Evolutionary conservation across 2,888 invertebrate genomes (phyloP).

Genomic region (Plagodis dolabraria): DNA sequence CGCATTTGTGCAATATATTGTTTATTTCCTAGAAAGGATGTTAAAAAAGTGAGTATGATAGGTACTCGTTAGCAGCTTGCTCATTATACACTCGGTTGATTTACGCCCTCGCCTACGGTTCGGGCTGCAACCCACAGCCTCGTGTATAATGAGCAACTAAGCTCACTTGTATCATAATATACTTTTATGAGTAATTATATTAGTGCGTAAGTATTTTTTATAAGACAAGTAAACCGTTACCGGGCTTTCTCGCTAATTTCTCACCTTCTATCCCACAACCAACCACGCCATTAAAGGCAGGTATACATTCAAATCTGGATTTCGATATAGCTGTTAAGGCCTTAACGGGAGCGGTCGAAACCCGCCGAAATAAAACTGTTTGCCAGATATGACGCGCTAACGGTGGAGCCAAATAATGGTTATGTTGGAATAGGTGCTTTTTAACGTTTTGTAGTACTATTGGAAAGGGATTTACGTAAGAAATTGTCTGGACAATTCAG

Average conservation of each 20-base stretch:
- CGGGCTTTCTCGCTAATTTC: background rate
- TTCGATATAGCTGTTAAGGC: conserved; percentile 71
- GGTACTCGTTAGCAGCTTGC: no score
- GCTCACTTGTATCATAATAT: no score
- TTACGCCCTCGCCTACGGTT: no score
- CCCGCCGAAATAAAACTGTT: conserved; percentile 56
- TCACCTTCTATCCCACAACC: conserved; percentile 33
- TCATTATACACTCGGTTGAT: no score
- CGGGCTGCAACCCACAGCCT: no score
- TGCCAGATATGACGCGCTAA: conserved; percentile 38
- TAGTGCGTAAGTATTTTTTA: no score
- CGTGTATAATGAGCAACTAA: no score
- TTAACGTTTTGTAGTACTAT: background rate
- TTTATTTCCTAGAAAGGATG: no score
- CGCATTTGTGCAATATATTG: no score
- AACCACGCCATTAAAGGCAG: conserved; percentile 60
- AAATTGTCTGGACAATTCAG: no score
- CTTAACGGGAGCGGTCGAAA: conserved; percentile 55
- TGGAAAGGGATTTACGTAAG: background rate
- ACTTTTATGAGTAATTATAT: no score
- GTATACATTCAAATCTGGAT: conserved; percentile 74
- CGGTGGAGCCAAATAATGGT: conserved; percentile 23
- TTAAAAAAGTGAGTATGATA: no score
- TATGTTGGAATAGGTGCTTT: conserved; percentile 2
- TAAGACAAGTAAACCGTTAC: background rate